phyloP scores from a whole-genome alignment of 2,113 vertebrate genomes.

The Ceyx cyanopectus region DNA sequence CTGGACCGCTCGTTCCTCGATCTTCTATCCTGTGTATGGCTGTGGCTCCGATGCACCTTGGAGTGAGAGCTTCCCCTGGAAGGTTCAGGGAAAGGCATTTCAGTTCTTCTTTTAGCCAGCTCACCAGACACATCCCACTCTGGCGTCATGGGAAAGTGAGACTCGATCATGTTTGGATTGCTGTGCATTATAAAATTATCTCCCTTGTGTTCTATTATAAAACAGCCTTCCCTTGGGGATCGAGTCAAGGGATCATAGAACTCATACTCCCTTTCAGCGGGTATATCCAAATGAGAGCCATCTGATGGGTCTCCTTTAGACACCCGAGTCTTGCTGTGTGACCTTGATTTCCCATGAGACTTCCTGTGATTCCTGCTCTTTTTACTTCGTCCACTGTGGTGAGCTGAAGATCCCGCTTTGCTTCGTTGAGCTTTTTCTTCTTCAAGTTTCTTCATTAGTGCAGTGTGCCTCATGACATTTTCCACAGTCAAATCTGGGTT shows the following conservation, averaged over 20 bases:
- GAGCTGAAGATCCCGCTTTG: conserved; percentile 92
- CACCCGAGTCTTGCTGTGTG: conserved; percentile 93
- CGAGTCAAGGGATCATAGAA: conserved; percentile 87
- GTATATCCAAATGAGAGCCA: conserved; percentile 88
- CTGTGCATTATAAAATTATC: conserved; percentile 94
- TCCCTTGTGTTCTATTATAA: conserved; percentile 90
- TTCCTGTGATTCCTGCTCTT: conserved; percentile 92
- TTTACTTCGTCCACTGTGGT: conserved; percentile 93
- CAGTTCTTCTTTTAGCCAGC: conserved; percentile 94
- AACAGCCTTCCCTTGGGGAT: conserved; percentile 90
- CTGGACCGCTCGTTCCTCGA: conserved; percentile 92
- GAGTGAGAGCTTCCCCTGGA: conserved; percentile 93
- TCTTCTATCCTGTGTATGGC: conserved; percentile 96
- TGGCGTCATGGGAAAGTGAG: conserved; percentile 94
- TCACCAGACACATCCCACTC: conserved; percentile 99
- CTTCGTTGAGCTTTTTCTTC: conserved; percentile 95
- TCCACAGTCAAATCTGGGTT: conserved; percentile 98
- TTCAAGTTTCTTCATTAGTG: conserved; percentile 98
- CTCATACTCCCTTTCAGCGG: conserved; percentile 89
- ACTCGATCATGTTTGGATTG: conserved; percentile 91
- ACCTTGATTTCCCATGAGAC: conserved; percentile 90
- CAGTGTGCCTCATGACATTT: conserved; percentile 96
- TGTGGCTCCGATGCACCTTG: conserved; percentile 97
- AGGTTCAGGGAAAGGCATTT: conserved; percentile 98
- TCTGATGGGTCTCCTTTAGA: conserved; percentile 93